These are phyloP conservation scores for Myrmecophaga tridactyla DNA, from an alignment of 2,113 vertebrate genomes.

Conservation along the genomic window DNA sequence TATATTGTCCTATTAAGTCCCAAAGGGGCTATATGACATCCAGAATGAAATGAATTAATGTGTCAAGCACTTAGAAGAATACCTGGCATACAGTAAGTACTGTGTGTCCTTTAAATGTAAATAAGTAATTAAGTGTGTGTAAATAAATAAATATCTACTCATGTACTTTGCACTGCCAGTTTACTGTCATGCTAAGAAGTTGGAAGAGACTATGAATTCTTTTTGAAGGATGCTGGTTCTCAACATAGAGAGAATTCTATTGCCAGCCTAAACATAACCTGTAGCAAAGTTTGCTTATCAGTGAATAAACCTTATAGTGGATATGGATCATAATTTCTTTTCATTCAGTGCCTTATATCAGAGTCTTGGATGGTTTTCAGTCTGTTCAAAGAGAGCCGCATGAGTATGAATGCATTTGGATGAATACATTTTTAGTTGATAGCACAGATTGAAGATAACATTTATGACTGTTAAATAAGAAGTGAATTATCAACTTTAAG, in stretches of 20 bases:
- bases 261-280: neutral
- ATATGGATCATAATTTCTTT: neutral
- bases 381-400: neutral
- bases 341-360: conserved; percentile 21
- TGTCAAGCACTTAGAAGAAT: conserved; percentile 15
- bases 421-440: conserved; percentile 43
- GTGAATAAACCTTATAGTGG: neutral
- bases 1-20: neutral
- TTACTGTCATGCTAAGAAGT: neutral
- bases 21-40: neutral
- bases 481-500: conserved; percentile 52
- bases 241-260: conserved; percentile 30
- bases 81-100: neutral
- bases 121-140: neutral
- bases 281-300: neutral
- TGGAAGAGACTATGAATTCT: neutral
- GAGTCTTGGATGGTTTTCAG: conserved; percentile 18
- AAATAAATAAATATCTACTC: neutral
- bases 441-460: conserved; percentile 49
- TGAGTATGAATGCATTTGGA: neutral
- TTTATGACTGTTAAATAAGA: conserved; percentile 59
- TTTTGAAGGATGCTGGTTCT: neutral
- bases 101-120: neutral
- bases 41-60: neutral
- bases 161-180: neutral